Evolutionary conservation across 2,797 vertebrate species (phyloP).

Genomic region (Typhlichthys eigenmanni): DNA sequence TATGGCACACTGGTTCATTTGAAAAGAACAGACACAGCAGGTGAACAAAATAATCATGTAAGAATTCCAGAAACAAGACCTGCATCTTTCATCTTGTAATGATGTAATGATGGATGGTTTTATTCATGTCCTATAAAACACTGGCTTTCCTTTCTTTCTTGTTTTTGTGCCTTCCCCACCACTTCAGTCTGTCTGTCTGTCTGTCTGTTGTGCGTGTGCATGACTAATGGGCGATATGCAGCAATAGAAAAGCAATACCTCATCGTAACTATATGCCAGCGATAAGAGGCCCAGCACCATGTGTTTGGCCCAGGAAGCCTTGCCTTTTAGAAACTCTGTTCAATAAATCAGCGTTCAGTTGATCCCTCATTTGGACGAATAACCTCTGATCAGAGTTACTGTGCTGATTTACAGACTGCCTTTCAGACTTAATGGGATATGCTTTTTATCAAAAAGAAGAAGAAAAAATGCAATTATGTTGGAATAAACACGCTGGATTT

Average conservation of each 20-base stretch:
- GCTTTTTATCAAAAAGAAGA: constrained; percentile 35
- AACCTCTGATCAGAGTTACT: constrained; percentile 46
- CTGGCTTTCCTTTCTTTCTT: constrained; percentile 28
- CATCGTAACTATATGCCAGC: constrained; percentile 47
- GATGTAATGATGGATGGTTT: constrained; percentile 44
- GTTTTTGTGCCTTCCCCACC: constrained; percentile 11
- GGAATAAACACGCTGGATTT: constrained; percentile 31
- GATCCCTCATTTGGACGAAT: constrained; percentile 66
- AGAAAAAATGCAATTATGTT: not conserved
- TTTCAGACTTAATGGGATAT: constrained; percentile 28
- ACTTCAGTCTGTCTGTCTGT: not conserved
- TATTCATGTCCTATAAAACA: constrained; percentile 32
- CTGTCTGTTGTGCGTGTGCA: constrained; percentile 21
- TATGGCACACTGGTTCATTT: no score
- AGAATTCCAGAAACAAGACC: constrained; percentile 32
- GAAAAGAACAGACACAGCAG: constrained; percentile 27
- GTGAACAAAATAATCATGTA: constrained; percentile 48
- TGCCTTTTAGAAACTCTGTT: constrained; percentile 53
- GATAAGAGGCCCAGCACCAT: constrained; percentile 46
- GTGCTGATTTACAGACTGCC: constrained; percentile 42
- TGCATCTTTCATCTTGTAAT: constrained; percentile 9
- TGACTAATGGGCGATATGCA: constrained; percentile 60
- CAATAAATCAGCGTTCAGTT: constrained; percentile 63
- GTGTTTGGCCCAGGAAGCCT: constrained; percentile 62
- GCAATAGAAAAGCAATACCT: constrained; percentile 60